phyloP scores from a whole-genome alignment of 2,888 invertebrate genomes.

The Deilephila porcellus region DNA sequence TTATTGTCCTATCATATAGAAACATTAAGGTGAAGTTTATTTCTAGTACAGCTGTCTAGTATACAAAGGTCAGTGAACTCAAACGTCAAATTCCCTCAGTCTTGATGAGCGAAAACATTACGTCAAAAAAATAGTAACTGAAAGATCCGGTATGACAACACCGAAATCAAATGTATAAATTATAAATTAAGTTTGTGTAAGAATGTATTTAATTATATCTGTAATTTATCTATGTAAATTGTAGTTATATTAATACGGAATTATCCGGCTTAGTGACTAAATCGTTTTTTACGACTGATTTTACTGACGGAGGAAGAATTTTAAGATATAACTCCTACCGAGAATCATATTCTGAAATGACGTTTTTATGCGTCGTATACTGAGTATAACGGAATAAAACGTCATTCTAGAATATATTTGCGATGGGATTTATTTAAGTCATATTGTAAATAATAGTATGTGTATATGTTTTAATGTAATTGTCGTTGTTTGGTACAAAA shows the following conservation, averaged over 20 bases:
- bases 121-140: neutral
- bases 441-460: slow-evolving; percentile 6
- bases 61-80: too few species aligned
- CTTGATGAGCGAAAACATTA: neutral
- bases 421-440: neutral
- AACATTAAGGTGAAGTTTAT: too few species aligned
- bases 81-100: too few species aligned
- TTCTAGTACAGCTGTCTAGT: too few species aligned
- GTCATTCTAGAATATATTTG: neutral
- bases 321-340: neutral
- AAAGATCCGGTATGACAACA: neutral
- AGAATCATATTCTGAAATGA: neutral
- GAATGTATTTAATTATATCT: slow-evolving; percentile 4
- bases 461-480: slow-evolving; percentile 25
- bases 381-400: neutral
- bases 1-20: too few species aligned
- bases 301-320: neutral
- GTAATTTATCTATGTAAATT: slow-evolving; percentile 18
- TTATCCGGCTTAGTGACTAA: neutral
- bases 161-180: slow-evolving; percentile 32
- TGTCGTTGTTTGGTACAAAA: slow-evolving; percentile 26
- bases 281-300: slow-evolving; percentile 18
- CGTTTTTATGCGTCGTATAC: neutral
- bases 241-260: neutral
- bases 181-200: slow-evolving; percentile 25